Evolutionary conservation across 1,140 invertebrate species (phyloP).

Genomic region (Brachionus paranguensis): DNA sequence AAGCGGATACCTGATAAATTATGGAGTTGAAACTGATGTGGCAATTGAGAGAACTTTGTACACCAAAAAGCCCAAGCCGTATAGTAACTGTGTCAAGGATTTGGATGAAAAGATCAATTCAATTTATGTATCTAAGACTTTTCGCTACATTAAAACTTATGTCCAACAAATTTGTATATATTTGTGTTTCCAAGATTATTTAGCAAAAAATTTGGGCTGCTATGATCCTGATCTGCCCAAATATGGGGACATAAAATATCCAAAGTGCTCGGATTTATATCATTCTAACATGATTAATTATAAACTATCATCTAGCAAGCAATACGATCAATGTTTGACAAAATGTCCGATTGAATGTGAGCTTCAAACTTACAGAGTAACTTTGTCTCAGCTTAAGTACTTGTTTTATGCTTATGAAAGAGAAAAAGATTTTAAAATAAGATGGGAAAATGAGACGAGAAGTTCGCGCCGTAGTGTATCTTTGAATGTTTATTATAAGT

Average conservation of each 20-base stretch:
- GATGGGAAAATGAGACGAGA: not conserved
- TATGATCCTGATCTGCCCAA: not conserved
- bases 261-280: not conserved
- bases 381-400: not conserved
- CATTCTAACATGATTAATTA: not conserved
- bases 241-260: not conserved
- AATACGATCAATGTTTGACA: not conserved
- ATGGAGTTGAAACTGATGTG: constrained; percentile 15
- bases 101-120: not conserved
- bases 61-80: not conserved
- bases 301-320: not conserved
- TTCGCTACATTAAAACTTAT: not conserved
- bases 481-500: constrained; percentile 8
- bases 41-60: not conserved
- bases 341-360: constrained; percentile 14
- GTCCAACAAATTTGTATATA: not conserved
- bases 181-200: constrained; percentile 6
- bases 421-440: not conserved
- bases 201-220: not conserved
- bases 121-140: not conserved
- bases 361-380: not conserved
- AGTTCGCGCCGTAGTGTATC: not conserved
- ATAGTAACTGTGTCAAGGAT: not conserved
- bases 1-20: not conserved
- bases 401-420: not conserved